phyloP scores from a whole-genome alignment of 2,888 invertebrate species.

The Dryococelus australis region DNA sequence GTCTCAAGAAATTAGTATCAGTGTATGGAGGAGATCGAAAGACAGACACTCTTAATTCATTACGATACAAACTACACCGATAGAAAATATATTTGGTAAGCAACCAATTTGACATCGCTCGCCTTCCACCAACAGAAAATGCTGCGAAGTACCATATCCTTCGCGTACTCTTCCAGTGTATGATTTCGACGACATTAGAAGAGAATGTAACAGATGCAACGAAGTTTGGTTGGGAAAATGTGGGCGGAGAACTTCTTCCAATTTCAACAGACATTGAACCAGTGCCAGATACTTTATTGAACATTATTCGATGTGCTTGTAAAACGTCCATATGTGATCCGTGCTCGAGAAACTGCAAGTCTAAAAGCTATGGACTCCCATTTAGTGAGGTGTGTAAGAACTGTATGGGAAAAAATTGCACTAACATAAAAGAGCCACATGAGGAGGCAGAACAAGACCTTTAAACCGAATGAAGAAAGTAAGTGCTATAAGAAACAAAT shows the following conservation, averaged over 20 bases:
- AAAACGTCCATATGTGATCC: background rate
- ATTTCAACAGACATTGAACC: no score
- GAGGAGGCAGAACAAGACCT: background rate
- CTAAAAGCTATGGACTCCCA: background rate
- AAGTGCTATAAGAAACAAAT: no score
- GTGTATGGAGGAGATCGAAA: background rate
- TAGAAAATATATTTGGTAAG: background rate
- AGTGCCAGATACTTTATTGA: no score
- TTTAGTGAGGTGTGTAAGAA: background rate
- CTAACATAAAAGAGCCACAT: background rate
- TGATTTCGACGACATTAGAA: no score
- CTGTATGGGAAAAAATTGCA: slow-evolving; percentile 1
- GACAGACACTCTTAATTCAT: background rate
- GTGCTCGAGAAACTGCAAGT: background rate
- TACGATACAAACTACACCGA: background rate
- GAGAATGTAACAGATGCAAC: no score
- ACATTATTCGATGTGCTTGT: no score
- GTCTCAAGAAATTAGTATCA: background rate
- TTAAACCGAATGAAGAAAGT: no score
- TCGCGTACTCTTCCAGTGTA: no score
- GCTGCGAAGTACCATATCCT: no score
- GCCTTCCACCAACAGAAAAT: background rate
- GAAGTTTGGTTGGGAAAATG: no score
- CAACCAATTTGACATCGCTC: background rate
- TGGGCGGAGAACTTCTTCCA: no score